These are phyloP conservation scores for Charaxes varanes DNA, from an alignment of 1,140 invertebrate species.

Conservation along the genomic window DNA sequence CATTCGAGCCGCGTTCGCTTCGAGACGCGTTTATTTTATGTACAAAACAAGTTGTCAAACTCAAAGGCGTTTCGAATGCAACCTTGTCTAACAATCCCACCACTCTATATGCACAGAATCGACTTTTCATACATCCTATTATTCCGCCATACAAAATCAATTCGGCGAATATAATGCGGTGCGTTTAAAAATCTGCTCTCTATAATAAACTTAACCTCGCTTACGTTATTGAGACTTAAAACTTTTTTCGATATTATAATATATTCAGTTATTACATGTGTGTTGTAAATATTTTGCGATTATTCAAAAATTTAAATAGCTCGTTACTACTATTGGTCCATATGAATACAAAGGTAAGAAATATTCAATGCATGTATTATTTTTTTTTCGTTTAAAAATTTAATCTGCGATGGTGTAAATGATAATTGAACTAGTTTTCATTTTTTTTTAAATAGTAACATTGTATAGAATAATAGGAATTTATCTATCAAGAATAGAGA, in stretches of 20 bases:
- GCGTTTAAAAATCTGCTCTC: background rate
- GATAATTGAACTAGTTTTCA: constrained; percentile 7
- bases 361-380: constrained; percentile 1
- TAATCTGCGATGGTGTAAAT: constrained; percentile 1
- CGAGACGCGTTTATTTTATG: constrained; percentile 32
- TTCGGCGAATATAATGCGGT: constrained; percentile 6
- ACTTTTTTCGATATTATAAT: background rate
- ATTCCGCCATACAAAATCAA: constrained; percentile 1
- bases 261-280: background rate
- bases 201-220: constrained; percentile 7
- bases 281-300: background rate
- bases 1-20: constrained; percentile 20
- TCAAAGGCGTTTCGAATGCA: constrained; percentile 17
- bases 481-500: constrained; percentile 18
- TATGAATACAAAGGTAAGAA: constrained; percentile 7
- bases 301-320: background rate
- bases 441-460: too few species aligned
- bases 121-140: too few species aligned
- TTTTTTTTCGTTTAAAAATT: too few species aligned
- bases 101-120: constrained; percentile 1
- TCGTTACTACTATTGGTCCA: constrained; percentile 9
- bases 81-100: constrained; percentile 4
- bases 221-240: constrained; percentile 19
- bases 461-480: too few species aligned
- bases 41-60: constrained; percentile 33